Percentiles rank a stretch among this genome's conserved stretches.
Conservation (phyloP, 2,113 vertebrate genomes). For the Eubucco bourcierii region DNA sequence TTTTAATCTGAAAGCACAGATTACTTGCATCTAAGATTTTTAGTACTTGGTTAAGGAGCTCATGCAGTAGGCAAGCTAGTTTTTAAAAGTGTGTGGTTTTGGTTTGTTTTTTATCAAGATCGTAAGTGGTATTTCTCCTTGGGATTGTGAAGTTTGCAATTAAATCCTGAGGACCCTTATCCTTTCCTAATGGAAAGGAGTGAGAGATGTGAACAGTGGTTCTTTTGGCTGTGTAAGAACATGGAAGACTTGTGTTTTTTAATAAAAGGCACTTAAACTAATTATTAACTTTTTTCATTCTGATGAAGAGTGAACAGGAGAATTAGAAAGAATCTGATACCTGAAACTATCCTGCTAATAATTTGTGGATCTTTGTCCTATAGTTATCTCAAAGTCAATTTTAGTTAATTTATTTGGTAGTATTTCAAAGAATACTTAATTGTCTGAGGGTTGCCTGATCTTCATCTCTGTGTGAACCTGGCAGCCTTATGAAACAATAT, state of each 20-base stretch:
- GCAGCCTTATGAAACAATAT: slow-evolving; percentile 40
- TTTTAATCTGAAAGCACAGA: not conserved
- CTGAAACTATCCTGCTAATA: slow-evolving; percentile 22
- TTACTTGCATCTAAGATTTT: not conserved
- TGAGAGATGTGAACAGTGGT: not conserved
- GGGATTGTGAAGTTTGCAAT: not conserved
- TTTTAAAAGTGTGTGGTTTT: not conserved
- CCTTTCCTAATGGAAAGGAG: not conserved
- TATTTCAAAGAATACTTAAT: slow-evolving; percentile 40
- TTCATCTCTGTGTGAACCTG: slow-evolving; percentile 3
- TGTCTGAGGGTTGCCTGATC: slow-evolving; percentile 18
- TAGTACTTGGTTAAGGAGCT: not conserved
- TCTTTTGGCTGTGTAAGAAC: not conserved
- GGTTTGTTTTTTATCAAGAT: not conserved
- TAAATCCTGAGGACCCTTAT: not conserved
- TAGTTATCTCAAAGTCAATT: slow-evolving; percentile 37
- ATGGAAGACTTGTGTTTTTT: not conserved
- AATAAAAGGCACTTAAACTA: not conserved
- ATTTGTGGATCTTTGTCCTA: not conserved
- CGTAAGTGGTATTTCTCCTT: not conserved
- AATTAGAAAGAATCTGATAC: not conserved
- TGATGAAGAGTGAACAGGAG: not conserved
- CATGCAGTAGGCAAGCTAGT: not conserved
- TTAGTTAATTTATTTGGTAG: slow-evolving; percentile 53
- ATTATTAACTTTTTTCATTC: not conserved